Base-by-base conservation (phyloP, 2,113 vertebrate genomes). In the Eira barbara region DNA sequence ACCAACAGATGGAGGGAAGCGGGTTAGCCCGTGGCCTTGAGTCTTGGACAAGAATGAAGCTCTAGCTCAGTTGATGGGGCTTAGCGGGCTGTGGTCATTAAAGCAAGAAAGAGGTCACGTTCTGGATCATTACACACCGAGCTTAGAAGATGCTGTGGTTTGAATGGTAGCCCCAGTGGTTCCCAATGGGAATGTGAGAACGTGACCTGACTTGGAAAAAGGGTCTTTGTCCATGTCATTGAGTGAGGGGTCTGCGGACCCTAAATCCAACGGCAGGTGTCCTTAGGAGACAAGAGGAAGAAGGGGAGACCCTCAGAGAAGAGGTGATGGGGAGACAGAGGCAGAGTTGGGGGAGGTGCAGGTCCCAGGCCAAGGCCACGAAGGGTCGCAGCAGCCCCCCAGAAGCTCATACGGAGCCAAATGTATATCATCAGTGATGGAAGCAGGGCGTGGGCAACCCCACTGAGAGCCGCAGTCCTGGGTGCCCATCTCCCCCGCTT, bases 391-490 rank as follows among this genome's bases (percentile, higher is more conserved):
- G 65, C 49, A 12, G 31, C 27, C 49, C 39, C 39, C 0, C 1
- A 59, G 59, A 73, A 15, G 25, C 29, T 18, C 63, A 13, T 0
- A 23, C 14, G 13, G 47, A 23, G 15, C n/a, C 49, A 4, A 4
- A 17, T 1, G 34, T 9, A 5, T 23, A 29, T 3, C 18, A 34
- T 34, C 1, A 29, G 1, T 1, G 52, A 25, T 3, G 0, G 7
- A 20, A 15, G 9, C 20, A 0, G 59, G 13, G 52, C 21, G 2
- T 4, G 15, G 1, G 45, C 13, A 14, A 4, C 49, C 9, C 52
- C 10, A 3, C 34, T 0, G 7, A 39, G 25, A 36, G 20, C 18
- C 5, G 0, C 45, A 0, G 55, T n/a, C 42, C 49, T 12, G 1
- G 25, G 0, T 14, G 1, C 49, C 31, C 14, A 4, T 13, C 17